Evolutionary conservation across 2,113 vertebrate species (phyloP).

Genomic region (Meriones unguiculatus): DNA sequence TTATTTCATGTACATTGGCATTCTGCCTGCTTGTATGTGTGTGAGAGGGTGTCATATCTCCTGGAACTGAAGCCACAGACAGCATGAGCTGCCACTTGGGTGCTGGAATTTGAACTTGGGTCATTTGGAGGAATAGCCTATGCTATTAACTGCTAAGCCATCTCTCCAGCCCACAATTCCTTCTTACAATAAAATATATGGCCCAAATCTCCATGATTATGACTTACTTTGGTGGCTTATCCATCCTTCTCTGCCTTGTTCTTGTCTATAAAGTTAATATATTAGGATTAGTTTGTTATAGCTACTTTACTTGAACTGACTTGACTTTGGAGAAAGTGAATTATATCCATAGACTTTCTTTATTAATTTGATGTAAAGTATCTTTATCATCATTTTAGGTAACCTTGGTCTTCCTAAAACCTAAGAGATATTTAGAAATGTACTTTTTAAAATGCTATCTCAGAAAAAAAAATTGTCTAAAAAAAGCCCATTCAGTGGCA

Average conservation of each 20-base stretch:
- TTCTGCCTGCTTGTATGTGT: no score
- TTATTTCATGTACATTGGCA: no score
- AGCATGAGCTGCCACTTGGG: no score
- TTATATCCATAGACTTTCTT: constrained; percentile 11
- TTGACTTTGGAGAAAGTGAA: constrained; percentile 33
- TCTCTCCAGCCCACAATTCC: no score
- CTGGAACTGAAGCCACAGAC: no score
- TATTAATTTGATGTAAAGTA: constrained; percentile 13
- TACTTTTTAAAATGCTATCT: constrained; percentile 19
- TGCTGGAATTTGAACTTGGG: no score
- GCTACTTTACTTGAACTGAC: constrained; percentile 39
- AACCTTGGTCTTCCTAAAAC: constrained; percentile 41
- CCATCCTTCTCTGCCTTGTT: neutral
- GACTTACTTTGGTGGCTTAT: neutral
- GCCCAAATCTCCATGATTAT: neutral
- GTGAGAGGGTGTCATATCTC: no score
- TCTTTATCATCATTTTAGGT: constrained; percentile 38
- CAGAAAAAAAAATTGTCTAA: constrained; percentile 9
- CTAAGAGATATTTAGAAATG: constrained; percentile 35
- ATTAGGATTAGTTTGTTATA: neutral
- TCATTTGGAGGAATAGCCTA: no score
- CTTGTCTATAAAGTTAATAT: neutral
- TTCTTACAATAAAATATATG: neutral
- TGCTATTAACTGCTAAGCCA: no score
- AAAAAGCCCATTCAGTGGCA: constrained; percentile 30